These are phyloP conservation scores for Neomorphus geoffroyi DNA, from an alignment of 2,797 vertebrate genomes.

Conservation along the genomic window DNA sequence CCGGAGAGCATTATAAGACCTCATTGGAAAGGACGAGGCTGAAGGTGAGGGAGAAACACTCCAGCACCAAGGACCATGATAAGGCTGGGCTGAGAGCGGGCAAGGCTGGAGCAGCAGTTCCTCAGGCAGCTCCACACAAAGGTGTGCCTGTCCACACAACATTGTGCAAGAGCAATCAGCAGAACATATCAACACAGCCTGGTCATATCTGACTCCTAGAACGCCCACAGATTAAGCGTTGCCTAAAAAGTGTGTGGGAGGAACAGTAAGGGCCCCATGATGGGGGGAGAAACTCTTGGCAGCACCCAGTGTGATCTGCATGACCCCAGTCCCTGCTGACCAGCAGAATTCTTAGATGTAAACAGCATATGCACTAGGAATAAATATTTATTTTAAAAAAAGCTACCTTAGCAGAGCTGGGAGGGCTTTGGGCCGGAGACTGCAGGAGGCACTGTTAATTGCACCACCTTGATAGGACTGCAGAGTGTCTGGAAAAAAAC, in stretches of 20 bases:
- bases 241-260: background rate
- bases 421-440: background rate
- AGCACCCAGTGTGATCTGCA: background rate
- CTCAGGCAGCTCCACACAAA: background rate
- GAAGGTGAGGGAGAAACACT: background rate
- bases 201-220: background rate
- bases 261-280: background rate
- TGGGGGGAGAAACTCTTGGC: background rate
- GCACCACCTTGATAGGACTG: background rate
- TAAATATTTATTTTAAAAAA: constrained; percentile 11
- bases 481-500: background rate
- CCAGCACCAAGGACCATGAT: background rate
- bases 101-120: background rate
- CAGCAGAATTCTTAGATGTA: background rate
- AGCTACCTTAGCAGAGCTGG: background rate
- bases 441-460: background rate
- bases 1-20: background rate
- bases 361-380: constrained; percentile 3
- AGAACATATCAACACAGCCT: background rate
- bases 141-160: background rate
- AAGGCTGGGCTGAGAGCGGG: background rate
- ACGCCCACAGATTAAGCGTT: background rate
- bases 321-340: constrained; percentile 1
- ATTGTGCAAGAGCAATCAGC: background rate
- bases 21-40: background rate